Base-by-base conservation (phyloP, 2,113 vertebrate species). In the Dascyllus trimaculatus region DNA sequence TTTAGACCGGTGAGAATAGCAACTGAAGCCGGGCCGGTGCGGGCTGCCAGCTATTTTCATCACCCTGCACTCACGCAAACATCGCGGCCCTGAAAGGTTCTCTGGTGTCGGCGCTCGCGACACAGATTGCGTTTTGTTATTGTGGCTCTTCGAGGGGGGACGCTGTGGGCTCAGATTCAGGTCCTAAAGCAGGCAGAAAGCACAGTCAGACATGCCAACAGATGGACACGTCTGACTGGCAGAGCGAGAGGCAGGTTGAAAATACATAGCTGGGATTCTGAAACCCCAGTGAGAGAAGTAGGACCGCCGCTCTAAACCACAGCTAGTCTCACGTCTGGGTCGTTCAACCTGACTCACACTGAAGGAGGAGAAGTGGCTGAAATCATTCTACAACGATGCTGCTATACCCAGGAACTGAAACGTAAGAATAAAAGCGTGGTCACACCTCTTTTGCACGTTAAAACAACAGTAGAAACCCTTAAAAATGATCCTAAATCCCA, bases 211-310 rank as follows among this genome's bases (percentile, higher is more conserved):
- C 32, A 35, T 9, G 4, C 6, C 60, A 7, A 53, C 26, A 29
- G 26, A 40, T 11, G 7, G 11, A 40, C 38, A 9, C n/a, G n/a
- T n/a, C n/a, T n/a, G 32, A 43, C n/a, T n/a, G n/a, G 10, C n/a
- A 25, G 14, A 56, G 17, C 18, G 38, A 29, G 45, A 38, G 45
- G 49, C 9, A 24, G 66, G 51, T 18, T 69, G 66, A 72, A 57
- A 68, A 29, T 10, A 4, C 82, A 91, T 82, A 82, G 32, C 77
- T 69, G 53, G 11, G 66, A 68, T 93, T 87, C 62, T 89, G 51
- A 83, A 61, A 67, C 61, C 53, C 63, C 7, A 10, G 82, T 82
- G 45, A 65, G 29, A 89, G 71, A 91, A 88, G 54, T 59, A 58
- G 66, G 71, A 21, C 70, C 15, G 77, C 85, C 75, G 48, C 71